Evolutionary conservation across 2,888 invertebrate genomes (phyloP).

Genomic region (Drosophila conformis): DNA sequence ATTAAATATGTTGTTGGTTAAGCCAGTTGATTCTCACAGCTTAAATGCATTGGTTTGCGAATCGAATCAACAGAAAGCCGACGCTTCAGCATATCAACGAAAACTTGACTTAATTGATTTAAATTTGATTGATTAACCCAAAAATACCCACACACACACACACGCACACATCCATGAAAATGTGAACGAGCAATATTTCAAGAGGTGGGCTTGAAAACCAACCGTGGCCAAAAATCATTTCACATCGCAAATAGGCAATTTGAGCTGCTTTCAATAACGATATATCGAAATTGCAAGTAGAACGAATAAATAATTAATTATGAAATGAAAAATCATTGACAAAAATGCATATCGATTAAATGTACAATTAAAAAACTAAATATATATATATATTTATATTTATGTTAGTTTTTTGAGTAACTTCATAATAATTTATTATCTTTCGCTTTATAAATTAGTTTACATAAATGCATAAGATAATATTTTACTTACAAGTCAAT

Average conservation of each 20-base stretch:
- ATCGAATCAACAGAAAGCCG: conserved; percentile 29
- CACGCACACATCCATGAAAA: too few relatives aligned
- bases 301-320: not conserved
- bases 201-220: not conserved
- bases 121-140: conserved; percentile 66
- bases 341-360: too few relatives aligned
- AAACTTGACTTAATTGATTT: conserved; percentile 64
- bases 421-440: not conserved
- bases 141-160: not conserved
- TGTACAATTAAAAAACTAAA: not conserved
- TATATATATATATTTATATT: not conserved
- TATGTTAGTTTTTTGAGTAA: not conserved
- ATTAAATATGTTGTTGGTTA: conserved; percentile 51
- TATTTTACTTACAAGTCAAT: not conserved
- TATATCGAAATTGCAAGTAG: not conserved
- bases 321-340: not conserved
- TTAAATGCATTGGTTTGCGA: conserved; percentile 49
- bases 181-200: not conserved
- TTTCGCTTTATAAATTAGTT: not conserved
- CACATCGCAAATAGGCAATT: too few relatives aligned
- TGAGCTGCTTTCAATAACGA: not conserved
- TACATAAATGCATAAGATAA: accelerated
- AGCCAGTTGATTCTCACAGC: conserved; percentile 30
- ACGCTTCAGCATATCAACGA: conserved; percentile 29
- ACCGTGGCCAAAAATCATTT: not conserved